Conservation (phyloP, 2,888 invertebrate genomes). For the Halocaridina rubra region DNA sequence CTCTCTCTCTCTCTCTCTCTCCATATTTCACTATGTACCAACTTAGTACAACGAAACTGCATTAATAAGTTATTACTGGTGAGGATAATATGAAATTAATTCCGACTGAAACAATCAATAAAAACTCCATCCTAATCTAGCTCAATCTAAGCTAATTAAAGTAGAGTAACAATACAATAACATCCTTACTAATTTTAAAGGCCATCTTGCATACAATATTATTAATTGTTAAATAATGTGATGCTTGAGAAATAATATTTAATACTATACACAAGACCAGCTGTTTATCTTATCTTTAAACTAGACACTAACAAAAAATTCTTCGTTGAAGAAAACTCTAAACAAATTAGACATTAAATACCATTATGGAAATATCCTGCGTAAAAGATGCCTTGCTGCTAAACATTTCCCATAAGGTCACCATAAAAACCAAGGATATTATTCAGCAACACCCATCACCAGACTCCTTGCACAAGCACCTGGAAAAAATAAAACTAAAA, state of each 20-base stretch:
- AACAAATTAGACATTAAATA: neutral
- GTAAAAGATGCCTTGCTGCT: no score
- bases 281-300: no score
- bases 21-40: neutral
- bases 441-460: no score
- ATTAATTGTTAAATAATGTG: no score
- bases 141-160: neutral
- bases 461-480: no score
- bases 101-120: neutral
- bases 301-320: neutral
- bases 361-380: neutral
- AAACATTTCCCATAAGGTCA: no score
- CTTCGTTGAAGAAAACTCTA: neutral
- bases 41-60: neutral
- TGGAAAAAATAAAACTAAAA: neutral
- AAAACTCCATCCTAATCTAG: neutral
- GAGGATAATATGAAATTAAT: neutral
- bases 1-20: constrained; percentile 28
- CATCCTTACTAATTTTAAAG: neutral
- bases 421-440: no score
- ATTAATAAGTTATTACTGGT: neutral
- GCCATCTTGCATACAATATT: no score
- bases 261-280: no score
- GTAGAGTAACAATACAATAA: neutral
- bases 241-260: no score